Conservation (phyloP, 1,140 invertebrate genomes). For the Asobara japonica region DNA sequence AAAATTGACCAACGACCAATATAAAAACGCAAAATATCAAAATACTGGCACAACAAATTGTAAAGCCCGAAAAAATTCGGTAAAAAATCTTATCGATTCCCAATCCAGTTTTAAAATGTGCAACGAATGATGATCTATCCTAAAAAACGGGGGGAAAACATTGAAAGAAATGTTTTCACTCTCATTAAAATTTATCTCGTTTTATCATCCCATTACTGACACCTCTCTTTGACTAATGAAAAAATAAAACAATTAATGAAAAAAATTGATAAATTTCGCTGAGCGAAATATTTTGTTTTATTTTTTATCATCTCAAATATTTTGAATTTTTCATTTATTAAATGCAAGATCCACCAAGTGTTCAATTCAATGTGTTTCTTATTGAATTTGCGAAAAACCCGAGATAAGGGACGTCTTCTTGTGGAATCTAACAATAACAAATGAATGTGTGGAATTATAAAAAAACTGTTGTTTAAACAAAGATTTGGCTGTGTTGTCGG, state of each 20-base stretch:
- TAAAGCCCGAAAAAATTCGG: too few relatives aligned
- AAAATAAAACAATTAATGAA: neutral
- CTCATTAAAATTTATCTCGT: too few relatives aligned
- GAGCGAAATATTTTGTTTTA: conserved; percentile 13
- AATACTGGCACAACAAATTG: too few relatives aligned
- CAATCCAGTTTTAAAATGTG: too few relatives aligned
- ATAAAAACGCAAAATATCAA: too few relatives aligned
- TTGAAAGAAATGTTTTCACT: too few relatives aligned
- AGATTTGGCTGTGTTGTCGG: conserved; percentile 58
- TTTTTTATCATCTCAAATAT: conserved; percentile 4
- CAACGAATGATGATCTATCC: too few relatives aligned
- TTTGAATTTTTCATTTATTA: conserved; percentile 23
- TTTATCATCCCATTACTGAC: neutral
- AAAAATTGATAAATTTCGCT: conserved; percentile 1
- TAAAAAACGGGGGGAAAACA: conserved; percentile 11
- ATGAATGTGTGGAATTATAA: conserved; percentile 6
- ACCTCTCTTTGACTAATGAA: neutral
- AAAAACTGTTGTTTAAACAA: conserved; percentile 46
- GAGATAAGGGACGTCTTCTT: conserved; percentile 1
- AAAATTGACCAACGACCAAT: too few relatives aligned
- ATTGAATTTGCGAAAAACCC: conserved; percentile 29
- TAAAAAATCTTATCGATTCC: too few relatives aligned
- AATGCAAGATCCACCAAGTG: conserved; percentile 60
- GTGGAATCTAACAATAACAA: conserved; percentile 17
- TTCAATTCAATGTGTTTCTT: conserved; percentile 56